phyloP scores from a whole-genome alignment of 2,888 invertebrate genomes.

The Ametastegia equiseti region DNA sequence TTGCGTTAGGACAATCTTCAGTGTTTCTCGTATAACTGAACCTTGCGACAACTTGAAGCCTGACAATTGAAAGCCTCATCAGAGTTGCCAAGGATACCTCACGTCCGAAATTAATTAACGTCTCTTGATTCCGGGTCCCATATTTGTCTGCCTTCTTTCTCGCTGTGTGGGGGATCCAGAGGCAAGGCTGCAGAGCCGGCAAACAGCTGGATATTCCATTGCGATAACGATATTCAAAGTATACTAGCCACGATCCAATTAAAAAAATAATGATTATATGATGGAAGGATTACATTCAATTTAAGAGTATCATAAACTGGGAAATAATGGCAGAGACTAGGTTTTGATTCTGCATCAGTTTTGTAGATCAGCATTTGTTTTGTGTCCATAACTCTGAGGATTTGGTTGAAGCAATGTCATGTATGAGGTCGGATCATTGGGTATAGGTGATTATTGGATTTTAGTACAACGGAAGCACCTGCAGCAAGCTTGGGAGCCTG shows the following conservation, averaged over 20 bases:
- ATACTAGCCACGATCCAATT: no score
- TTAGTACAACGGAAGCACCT: constrained; percentile 35
- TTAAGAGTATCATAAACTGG: no score
- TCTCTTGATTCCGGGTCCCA: not conserved
- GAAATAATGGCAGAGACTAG: no score
- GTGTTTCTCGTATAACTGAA: not conserved
- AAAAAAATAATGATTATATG: no score
- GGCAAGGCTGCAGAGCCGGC: no score
- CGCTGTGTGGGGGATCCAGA: not conserved
- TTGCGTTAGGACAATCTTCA: not conserved
- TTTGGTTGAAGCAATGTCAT: not conserved
- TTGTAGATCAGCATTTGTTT: not conserved
- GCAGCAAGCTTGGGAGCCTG: constrained; percentile 38
- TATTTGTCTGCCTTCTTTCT: constrained; percentile 7
- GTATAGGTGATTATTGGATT: not conserved
- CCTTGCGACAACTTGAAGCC: not conserved
- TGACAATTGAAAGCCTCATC: not conserved
- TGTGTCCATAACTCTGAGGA: not conserved
- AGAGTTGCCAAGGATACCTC: constrained; percentile 31
- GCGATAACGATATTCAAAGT: no score
- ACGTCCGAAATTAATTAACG: constrained; percentile 28
- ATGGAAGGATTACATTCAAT: no score
- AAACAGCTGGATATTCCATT: no score
- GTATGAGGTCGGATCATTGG: not conserved
- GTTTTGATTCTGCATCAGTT: not conserved